Percentiles rank a stretch among this genome's conserved stretches.
These are phyloP conservation scores for Melanchra persicariae DNA, from an alignment of 2,888 invertebrate genomes.

Conservation along the genomic window DNA sequence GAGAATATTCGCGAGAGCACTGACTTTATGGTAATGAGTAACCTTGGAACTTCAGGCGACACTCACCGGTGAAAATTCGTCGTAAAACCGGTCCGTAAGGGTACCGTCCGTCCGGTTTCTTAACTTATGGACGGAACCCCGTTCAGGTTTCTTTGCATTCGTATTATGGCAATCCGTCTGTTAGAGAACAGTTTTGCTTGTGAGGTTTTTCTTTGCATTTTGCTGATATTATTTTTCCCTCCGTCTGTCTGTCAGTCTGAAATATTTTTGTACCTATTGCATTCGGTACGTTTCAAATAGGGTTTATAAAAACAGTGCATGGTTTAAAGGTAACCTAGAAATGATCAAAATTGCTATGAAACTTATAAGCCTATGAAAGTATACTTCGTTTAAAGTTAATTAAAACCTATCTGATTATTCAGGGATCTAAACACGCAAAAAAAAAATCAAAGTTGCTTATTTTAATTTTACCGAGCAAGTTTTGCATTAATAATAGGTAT, in stretches of 20 bases:
- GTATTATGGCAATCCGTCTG: slow-evolving; percentile 15
- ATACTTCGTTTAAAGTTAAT: not conserved
- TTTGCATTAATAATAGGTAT: slow-evolving; percentile 22
- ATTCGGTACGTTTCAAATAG: not conserved
- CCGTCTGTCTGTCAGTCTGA: no score
- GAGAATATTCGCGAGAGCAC: slow-evolving; percentile 48
- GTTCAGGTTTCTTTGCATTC: slow-evolving; percentile 36
- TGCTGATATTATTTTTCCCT: no score
- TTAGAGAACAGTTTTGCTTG: slow-evolving; percentile 13
- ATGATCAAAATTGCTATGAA: no score
- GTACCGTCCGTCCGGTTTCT: slow-evolving; percentile 42
- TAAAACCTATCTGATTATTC: not conserved
- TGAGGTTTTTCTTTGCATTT: not conserved
- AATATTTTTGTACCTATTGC: not conserved
- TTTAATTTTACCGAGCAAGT: not conserved
- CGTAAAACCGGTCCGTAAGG: slow-evolving; percentile 54
- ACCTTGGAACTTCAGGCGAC: slow-evolving; percentile 56
- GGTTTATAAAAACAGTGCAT: no score
- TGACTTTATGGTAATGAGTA: slow-evolving; percentile 61
- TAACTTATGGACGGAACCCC: slow-evolving; percentile 47
- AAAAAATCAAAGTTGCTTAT: not conserved
- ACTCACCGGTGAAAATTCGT: slow-evolving; percentile 41
- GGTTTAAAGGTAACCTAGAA: no score
- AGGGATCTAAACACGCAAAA: not conserved
- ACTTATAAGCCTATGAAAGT: no score